Conservation (phyloP, 2,113 vertebrate genomes). For the Etheostoma spectabile region DNA sequence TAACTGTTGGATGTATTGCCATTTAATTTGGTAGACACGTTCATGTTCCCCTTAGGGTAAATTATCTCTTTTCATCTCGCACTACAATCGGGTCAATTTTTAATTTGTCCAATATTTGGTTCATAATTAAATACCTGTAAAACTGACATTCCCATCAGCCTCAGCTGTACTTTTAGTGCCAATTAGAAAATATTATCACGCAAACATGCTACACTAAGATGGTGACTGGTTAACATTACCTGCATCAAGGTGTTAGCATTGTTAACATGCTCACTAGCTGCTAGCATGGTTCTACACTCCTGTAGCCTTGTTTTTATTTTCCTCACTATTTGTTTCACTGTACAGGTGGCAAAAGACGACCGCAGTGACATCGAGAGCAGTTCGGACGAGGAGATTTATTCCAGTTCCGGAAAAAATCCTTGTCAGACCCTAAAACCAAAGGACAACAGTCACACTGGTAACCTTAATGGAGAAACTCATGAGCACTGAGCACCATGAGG, state of each 20-base stretch:
- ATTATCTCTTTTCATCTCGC: not conserved
- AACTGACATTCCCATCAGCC: not conserved
- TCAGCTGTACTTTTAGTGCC: not conserved
- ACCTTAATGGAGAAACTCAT: constrained; percentile 83
- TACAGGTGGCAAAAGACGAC: constrained; percentile 90
- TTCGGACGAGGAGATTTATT: constrained; percentile 89
- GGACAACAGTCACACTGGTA: constrained; percentile 82
- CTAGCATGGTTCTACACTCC: too few species aligned
- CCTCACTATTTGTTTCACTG: not conserved
- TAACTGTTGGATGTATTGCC: not conserved
- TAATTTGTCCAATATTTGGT: not conserved
- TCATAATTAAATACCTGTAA: not conserved
- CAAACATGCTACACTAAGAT: not conserved
- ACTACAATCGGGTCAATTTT: not conserved
- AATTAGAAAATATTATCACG: not conserved
- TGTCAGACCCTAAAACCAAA: constrained; percentile 57
- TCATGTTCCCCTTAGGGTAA: not conserved
- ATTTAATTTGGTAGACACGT: not conserved
- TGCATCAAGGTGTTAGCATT: not conserved
- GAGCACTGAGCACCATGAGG: constrained; percentile 82
- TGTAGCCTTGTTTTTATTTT: not conserved
- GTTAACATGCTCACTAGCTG: too few species aligned
- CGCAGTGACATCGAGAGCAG: constrained; percentile 93
- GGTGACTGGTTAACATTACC: not conserved
- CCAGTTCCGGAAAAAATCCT: constrained; percentile 77